Conservation (phyloP, 1,140 invertebrate species). For the Micrasema longulum region DNA sequence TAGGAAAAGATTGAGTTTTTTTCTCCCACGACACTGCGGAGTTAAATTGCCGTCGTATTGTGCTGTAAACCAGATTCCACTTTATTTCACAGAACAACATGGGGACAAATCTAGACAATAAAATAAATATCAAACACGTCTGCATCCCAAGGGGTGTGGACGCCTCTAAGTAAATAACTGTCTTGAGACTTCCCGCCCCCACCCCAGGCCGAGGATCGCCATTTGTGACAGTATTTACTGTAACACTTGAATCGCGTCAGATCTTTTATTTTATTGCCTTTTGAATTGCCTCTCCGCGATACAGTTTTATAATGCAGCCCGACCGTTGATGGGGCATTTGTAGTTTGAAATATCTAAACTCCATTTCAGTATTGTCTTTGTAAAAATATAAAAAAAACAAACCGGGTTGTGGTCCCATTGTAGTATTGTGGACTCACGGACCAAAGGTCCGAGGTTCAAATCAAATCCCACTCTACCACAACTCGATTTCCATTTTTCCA, state of each 20-base stretch:
- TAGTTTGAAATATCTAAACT: not conserved
- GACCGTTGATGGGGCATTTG: not conserved
- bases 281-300: conserved; percentile 51
- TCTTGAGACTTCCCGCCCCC: not conserved
- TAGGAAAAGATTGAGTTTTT: too few relatives aligned
- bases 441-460: too few relatives aligned
- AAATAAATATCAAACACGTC: conserved; percentile 52
- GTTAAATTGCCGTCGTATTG: not conserved
- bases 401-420: too few relatives aligned
- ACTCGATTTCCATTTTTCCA: too few relatives aligned
- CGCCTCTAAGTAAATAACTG: conserved; percentile 49
- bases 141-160: conserved; percentile 40
- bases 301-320: conserved; percentile 37
- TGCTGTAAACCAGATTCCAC: conserved; percentile 37
- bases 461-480: too few relatives aligned
- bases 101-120: conserved; percentile 49
- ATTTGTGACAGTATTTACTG: conserved; percentile 50
- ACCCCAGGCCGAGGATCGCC: conserved; percentile 21
- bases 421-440: too few relatives aligned
- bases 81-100: conserved; percentile 36
- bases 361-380: too few relatives aligned
- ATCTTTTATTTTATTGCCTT: conserved; percentile 54
- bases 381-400: too few relatives aligned
- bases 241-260: conserved; percentile 35
- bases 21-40: too few relatives aligned